Evolutionary conservation across 2,797 vertebrate genomes (phyloP).

Genomic region (Chelidonichthys spinosus): DNA sequence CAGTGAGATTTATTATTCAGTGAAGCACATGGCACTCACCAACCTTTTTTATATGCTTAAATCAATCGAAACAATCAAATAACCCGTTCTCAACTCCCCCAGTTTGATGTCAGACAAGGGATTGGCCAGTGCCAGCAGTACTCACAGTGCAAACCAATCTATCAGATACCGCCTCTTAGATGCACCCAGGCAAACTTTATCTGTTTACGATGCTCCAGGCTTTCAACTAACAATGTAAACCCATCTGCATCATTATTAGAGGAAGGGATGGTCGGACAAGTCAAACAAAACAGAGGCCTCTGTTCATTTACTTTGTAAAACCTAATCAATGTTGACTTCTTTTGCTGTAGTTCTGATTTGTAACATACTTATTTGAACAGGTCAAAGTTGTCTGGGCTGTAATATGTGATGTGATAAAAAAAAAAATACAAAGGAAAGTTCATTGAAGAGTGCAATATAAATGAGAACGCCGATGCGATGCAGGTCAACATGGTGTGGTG

Average conservation of each 20-base stretch:
- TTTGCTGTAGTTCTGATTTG: too few relatives aligned
- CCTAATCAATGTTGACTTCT: background rate
- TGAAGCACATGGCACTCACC: conserved; percentile 4
- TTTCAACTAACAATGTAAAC: background rate
- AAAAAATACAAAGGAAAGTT: background rate
- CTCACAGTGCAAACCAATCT: background rate
- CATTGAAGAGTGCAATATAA: background rate
- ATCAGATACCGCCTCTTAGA: too few relatives aligned
- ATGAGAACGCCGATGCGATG: conserved; percentile 14
- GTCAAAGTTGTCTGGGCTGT: background rate
- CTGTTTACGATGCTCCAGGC: too few relatives aligned
- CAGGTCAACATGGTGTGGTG: background rate
- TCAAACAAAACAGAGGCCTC: background rate
- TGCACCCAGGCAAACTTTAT: too few relatives aligned
- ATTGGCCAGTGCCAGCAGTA: background rate
- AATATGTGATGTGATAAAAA: background rate
- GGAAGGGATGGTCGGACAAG: background rate
- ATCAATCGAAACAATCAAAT: conserved; percentile 19
- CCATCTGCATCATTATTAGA: background rate
- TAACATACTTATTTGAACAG: background rate
- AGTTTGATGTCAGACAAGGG: background rate
- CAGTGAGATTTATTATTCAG: background rate
- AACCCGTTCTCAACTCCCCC: background rate
- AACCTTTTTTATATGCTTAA: conserved; percentile 6
- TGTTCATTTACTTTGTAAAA: background rate